Evolutionary conservation across 2,888 invertebrate species (phyloP).

Genomic region (Nephrotoma appendiculata): DNA sequence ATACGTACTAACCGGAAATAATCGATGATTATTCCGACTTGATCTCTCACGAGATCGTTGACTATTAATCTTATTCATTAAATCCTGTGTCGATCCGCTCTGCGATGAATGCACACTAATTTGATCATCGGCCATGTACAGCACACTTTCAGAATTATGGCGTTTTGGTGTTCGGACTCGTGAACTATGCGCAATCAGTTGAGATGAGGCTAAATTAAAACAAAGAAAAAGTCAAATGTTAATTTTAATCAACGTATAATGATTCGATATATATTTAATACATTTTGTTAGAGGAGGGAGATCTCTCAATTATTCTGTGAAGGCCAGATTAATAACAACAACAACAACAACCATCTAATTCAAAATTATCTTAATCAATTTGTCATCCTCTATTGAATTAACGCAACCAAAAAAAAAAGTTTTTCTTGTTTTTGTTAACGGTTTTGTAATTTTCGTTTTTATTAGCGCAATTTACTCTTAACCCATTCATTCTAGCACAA

Average conservation of each 20-base stretch:
- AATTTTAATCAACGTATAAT: not conserved
- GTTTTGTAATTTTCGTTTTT: not conserved
- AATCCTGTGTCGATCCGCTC: slow-evolving; percentile 22
- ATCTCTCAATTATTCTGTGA: not conserved
- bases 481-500: not conserved
- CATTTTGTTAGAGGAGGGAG: not conserved
- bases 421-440: not conserved
- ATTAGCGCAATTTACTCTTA: not conserved
- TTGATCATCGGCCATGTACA: slow-evolving; percentile 44
- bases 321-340: not conserved
- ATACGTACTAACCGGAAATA: slow-evolving; percentile 57
- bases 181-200: slow-evolving; percentile 61
- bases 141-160: slow-evolving; percentile 61
- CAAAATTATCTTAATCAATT: not conserved
- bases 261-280: not conserved
- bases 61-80: slow-evolving; percentile 24
- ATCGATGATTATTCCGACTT: slow-evolving; percentile 35
- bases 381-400: not conserved
- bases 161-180: slow-evolving; percentile 62
- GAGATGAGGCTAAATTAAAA: slow-evolving; percentile 33
- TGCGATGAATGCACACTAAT: slow-evolving; percentile 13
- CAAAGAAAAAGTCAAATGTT: slow-evolving; percentile 1
- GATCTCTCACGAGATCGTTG: slow-evolving; percentile 14
- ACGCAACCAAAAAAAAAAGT: not conserved
- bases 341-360: not conserved